Conservation (phyloP, 2,888 invertebrate genomes). For the Ophioninae sp. region DNA sequence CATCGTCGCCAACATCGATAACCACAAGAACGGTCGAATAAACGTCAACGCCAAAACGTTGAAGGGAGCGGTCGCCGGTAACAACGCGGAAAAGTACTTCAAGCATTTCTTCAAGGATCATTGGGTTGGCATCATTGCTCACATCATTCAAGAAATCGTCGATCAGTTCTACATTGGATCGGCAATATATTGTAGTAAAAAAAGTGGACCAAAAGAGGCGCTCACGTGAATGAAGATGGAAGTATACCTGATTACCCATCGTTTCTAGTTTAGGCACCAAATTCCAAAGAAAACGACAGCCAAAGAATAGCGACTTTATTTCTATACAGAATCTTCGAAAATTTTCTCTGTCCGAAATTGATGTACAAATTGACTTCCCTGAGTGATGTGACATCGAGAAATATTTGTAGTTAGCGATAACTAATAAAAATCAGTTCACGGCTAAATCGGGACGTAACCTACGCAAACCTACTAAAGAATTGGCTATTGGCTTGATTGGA, state of each 20-base stretch:
- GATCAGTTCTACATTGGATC: slow-evolving; percentile 48
- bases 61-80: slow-evolving; percentile 27
- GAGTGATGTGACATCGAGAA: neutral
- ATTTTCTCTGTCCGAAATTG: neutral
- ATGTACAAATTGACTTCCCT: neutral
- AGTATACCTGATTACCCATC: neutral
- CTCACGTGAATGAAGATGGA: neutral
- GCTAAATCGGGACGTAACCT: too few species aligned
- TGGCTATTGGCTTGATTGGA: too few species aligned
- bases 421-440: neutral
- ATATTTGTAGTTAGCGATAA: neutral
- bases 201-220: neutral
- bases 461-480: too few species aligned
- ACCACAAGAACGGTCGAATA: slow-evolving; percentile 48
- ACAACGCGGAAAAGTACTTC: slow-evolving; percentile 16
- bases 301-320: neutral
- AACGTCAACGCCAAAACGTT: slow-evolving; percentile 35
- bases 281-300: neutral
- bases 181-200: slow-evolving; percentile 12
- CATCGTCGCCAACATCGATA: slow-evolving; percentile 26
- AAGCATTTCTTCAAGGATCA: slow-evolving; percentile 42
- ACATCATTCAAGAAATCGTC: slow-evolving; percentile 53
- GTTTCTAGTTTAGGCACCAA: neutral
- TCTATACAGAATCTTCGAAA: neutral
- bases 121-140: slow-evolving; percentile 54